phyloP scores from a whole-genome alignment of 2,113 vertebrate species.

The Campylomormyrus numenius region DNA sequence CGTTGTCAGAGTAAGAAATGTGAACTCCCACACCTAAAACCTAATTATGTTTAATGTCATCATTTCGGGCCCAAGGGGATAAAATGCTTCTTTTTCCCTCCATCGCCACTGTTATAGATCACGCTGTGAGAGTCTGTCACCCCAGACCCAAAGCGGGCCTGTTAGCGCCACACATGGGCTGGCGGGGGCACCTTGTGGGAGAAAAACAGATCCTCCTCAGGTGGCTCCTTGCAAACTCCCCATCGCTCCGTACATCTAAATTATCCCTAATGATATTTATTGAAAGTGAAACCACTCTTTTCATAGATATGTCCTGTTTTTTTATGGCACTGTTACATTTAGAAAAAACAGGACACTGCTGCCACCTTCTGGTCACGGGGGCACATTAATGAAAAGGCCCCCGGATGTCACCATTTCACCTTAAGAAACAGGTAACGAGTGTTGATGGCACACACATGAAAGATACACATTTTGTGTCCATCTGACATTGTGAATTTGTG shows the following conservation, averaged over 20 bases:
- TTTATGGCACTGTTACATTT: neutral
- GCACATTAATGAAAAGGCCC: neutral
- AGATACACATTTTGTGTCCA: neutral
- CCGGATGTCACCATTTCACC: neutral
- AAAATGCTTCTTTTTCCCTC: conserved; percentile 8
- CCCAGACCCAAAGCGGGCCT: neutral
- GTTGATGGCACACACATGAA: neutral
- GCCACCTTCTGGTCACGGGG: neutral
- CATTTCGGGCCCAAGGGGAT: conserved; percentile 8
- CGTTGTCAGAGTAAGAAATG: neutral
- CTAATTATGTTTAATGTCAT: conserved; percentile 15
- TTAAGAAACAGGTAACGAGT: neutral
- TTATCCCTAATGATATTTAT: conserved; percentile 16
- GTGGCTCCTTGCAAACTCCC: neutral
- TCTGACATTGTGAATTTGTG: neutral
- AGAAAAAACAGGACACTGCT: neutral
- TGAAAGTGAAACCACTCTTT: neutral
- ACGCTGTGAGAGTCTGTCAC: neutral
- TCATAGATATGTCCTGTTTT: neutral
- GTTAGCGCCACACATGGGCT: neutral
- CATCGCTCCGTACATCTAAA: neutral
- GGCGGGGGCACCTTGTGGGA: neutral
- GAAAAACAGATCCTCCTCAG: neutral
- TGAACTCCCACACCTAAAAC: neutral
- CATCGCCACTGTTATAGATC: neutral